These are phyloP conservation scores for Porites divaricata DNA, from an alignment of 92 coral and sea anemone genomes.

Conservation along the genomic window DNA sequence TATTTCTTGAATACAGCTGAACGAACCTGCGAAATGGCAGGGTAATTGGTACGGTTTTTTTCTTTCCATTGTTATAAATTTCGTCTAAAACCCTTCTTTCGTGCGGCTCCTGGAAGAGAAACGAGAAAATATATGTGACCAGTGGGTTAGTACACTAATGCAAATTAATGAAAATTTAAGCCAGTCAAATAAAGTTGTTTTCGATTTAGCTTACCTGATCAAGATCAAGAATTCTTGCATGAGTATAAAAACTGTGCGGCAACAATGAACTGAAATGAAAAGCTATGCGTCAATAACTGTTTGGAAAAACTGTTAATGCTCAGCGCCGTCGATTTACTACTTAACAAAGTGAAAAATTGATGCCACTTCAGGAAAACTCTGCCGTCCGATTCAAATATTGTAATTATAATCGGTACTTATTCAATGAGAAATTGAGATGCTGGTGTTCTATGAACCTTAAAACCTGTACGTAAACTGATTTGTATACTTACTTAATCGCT, in stretches of 20 bases:
- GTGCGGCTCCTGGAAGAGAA: constrained; percentile 35
- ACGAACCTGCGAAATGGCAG: constrained; percentile 82
- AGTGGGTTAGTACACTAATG: not conserved
- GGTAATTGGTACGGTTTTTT: constrained; percentile 50
- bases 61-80: constrained; percentile 41
- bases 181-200: not conserved
- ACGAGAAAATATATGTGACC: constrained; percentile 2
- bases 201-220: constrained; percentile 34
- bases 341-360: constrained; percentile 40
- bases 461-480: constrained; percentile 1
- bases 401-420: constrained; percentile 15
- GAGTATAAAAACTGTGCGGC: constrained; percentile 11
- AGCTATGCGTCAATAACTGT: constrained; percentile 15
- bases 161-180: not conserved
- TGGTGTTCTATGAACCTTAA: not conserved
- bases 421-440: constrained; percentile 14
- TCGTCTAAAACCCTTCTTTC: constrained; percentile 59
- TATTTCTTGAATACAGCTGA: constrained; percentile 95
- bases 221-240: constrained; percentile 13
- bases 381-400: constrained; percentile 18
- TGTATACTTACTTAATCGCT: constrained; percentile 33
- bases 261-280: constrained; percentile 31
- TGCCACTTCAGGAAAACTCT: constrained; percentile 43
- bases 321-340: constrained; percentile 25
- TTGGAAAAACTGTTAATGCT: constrained; percentile 11